These are phyloP conservation scores for Vulpes vulpes DNA, from an alignment of 2,113 vertebrate genomes.

Conservation along the genomic window DNA sequence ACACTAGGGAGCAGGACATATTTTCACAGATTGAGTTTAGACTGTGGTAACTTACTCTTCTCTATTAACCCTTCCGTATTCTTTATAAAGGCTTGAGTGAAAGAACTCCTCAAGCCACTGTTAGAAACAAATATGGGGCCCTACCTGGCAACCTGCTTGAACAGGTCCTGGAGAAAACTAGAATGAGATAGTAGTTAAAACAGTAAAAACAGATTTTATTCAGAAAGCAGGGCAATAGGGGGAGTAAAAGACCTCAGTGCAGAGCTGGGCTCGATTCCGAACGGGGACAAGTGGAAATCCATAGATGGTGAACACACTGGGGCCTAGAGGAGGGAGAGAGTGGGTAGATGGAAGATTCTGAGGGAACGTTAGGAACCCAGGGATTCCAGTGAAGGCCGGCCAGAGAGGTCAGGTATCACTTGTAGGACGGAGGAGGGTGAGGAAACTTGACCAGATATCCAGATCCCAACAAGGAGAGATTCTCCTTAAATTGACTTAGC, in stretches of 20 bases:
- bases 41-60: background rate
- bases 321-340: background rate
- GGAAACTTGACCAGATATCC: background rate
- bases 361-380: background rate
- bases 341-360: background rate
- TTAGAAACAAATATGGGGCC: slow-evolving; percentile 2
- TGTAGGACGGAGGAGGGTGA: background rate
- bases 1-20: background rate
- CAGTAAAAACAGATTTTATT: background rate
- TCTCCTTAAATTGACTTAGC: background rate
- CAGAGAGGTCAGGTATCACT: background rate
- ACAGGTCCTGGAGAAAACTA: background rate
- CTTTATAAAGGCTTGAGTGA: background rate
- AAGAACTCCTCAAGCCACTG: slow-evolving; percentile 40
- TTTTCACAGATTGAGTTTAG: background rate
- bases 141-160: background rate
- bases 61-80: background rate
- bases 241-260: background rate
- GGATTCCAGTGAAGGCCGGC: background rate
- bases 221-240: background rate
- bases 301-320: background rate
- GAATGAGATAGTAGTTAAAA: background rate
- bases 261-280: background rate
- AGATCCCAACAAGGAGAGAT: background rate
- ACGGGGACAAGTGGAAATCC: background rate